Percentiles rank a stretch among this genome's conserved stretches.
Evolutionary conservation across 1,140 invertebrate species (phyloP).

Genomic region (Atta colombica): DNA sequence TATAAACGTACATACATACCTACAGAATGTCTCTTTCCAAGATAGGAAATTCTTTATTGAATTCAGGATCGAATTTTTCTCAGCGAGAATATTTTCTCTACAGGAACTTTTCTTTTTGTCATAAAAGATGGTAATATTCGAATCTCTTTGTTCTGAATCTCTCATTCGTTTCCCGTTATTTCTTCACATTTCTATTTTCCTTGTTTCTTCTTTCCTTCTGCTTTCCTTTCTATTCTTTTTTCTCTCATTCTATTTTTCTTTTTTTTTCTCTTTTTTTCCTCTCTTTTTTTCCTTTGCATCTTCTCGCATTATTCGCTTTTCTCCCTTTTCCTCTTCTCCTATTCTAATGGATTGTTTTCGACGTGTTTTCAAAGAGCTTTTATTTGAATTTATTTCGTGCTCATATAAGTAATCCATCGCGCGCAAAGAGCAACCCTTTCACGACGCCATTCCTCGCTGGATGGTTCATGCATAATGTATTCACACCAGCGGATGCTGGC

Average conservation of each 20-base stretch:
- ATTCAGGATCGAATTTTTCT: slow-evolving; percentile 2
- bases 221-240: too few species aligned
- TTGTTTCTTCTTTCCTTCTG: too few species aligned
- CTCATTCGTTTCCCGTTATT: slow-evolving; percentile 18
- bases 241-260: not conserved
- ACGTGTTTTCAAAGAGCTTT: slow-evolving; percentile 36
- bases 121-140: not conserved
- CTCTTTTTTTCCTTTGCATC: not conserved
- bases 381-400: slow-evolving; percentile 59
- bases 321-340: not conserved
- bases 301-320: not conserved
- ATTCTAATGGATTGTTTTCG: slow-evolving; percentile 5
- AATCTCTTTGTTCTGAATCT: not conserved
- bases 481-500: slow-evolving; percentile 52
- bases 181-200: not conserved
- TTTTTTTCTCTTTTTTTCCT: not conserved
- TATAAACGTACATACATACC: not conserved
- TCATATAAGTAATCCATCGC: slow-evolving; percentile 64
- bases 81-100: not conserved
- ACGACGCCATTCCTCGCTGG: slow-evolving; percentile 58
- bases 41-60: not conserved
- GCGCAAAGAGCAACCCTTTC: slow-evolving; percentile 57
- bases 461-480: slow-evolving; percentile 80
- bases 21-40: not conserved
- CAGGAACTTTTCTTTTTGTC: not conserved